phyloP scores from a whole-genome alignment of 2,797 vertebrate species.

The Sitta carolinensis region DNA sequence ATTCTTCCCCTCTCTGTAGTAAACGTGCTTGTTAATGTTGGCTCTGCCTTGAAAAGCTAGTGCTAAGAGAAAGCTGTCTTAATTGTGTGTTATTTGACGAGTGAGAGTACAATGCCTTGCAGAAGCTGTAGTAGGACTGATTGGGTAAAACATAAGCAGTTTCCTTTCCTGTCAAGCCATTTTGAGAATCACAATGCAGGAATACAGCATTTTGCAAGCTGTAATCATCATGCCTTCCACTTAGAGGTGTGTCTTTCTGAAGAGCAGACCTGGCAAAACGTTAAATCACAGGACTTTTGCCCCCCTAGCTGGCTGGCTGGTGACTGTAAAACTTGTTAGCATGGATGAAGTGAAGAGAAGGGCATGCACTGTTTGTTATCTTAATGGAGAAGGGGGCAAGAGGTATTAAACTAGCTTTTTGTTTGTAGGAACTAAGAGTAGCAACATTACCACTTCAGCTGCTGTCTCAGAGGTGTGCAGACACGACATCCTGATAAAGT shows the following conservation, averaged over 20 bases:
- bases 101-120: background rate
- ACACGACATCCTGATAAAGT: background rate
- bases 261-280: background rate
- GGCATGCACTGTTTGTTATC: background rate
- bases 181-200: background rate
- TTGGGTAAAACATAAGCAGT: background rate
- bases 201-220: background rate
- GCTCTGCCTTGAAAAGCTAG: background rate
- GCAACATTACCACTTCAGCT: background rate
- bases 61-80: background rate
- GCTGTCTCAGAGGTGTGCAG: background rate
- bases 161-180: background rate
- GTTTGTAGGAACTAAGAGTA: background rate
- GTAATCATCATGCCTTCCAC: background rate
- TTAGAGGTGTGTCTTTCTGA: background rate
- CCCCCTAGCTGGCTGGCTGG: background rate
- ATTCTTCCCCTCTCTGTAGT: background rate
- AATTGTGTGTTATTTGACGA: background rate
- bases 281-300: background rate
- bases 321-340: background rate
- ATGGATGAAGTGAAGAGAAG: background rate
- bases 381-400: background rate
- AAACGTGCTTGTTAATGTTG: background rate
- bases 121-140: background rate
- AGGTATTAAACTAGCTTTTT: background rate